Evolutionary conservation across 2,888 invertebrate species (phyloP).

Genomic region (Odontocolon sp.): DNA sequence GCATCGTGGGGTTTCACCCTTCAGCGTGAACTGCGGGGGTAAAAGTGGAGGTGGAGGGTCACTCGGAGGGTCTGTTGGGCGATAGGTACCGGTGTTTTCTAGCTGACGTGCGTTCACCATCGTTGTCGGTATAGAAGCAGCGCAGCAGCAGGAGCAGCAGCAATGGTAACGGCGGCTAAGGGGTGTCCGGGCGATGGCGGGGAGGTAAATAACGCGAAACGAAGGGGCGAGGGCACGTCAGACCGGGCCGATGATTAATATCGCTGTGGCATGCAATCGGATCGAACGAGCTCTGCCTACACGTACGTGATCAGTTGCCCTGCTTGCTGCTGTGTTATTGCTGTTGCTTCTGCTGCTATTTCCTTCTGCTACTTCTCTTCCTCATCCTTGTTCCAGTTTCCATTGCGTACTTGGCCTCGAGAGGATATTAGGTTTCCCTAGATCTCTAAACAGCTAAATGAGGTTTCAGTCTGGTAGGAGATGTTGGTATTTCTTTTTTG

Average conservation of each 20-base stretch:
- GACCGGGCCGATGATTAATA: conserved; percentile 83
- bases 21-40: conserved; percentile 38
- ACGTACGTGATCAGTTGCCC: conserved; percentile 27
- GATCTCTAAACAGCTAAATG: too few relatives aligned
- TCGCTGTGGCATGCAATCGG: conserved; percentile 82
- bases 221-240: conserved; percentile 80
- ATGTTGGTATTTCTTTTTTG: too few relatives aligned
- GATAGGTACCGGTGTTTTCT: conserved; percentile 41
- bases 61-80: conserved; percentile 13
- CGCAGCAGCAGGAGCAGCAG: conserved; percentile 17
- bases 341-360: neutral
- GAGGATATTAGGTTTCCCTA: neutral
- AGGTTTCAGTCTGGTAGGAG: too few relatives aligned
- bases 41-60: conserved; percentile 18
- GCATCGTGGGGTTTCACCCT: conserved; percentile 34
- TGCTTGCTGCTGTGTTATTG: conserved; percentile 13
- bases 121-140: neutral
- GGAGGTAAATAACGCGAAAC: conserved; percentile 74
- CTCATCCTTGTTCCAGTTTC: neutral
- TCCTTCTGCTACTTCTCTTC: conserved; percentile 1
- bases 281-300: conserved; percentile 70
- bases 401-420: neutral
- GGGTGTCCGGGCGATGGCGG: conserved; percentile 60
- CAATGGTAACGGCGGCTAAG: conserved; percentile 31
- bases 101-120: conserved; percentile 30